Evolutionary conservation across 2,113 vertebrate species (phyloP).

Genomic region (Pristiophorus japonicus): DNA sequence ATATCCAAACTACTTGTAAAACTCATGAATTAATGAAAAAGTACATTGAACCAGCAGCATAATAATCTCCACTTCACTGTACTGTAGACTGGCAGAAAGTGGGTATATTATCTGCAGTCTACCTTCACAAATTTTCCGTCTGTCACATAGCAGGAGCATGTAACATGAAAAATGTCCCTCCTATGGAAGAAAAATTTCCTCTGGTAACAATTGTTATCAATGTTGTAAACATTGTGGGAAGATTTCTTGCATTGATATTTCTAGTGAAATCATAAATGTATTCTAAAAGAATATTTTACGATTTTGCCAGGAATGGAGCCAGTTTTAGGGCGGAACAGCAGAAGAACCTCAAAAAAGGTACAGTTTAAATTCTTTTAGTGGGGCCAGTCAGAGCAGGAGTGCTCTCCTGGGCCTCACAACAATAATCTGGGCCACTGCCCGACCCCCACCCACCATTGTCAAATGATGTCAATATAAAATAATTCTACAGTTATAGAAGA

Average conservation of each 20-base stretch:
- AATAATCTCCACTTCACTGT: neutral
- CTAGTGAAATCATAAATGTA: neutral
- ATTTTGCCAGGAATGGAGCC: neutral
- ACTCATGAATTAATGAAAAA: neutral
- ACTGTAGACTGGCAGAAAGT: neutral
- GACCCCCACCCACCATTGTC: too few species aligned
- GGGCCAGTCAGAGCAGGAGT: neutral
- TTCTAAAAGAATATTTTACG: neutral
- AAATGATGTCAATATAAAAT: neutral
- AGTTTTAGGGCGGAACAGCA: neutral
- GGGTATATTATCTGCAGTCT: neutral
- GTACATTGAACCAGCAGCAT: neutral
- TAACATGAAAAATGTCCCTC: neutral
- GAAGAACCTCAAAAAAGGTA: neutral
- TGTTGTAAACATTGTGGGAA: neutral
- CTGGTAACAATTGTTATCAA: neutral
- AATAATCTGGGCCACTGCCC: neutral
- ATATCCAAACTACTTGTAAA: neutral
- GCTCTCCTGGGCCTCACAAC: neutral
- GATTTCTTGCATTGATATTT: neutral
- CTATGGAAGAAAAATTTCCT: neutral
- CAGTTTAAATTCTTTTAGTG: neutral
- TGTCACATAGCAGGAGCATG: neutral
- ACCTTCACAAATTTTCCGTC: neutral
- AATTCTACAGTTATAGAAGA: neutral